Evolutionary conservation across 2,888 invertebrate genomes (phyloP).

Genomic region (Anticlea derivata): DNA sequence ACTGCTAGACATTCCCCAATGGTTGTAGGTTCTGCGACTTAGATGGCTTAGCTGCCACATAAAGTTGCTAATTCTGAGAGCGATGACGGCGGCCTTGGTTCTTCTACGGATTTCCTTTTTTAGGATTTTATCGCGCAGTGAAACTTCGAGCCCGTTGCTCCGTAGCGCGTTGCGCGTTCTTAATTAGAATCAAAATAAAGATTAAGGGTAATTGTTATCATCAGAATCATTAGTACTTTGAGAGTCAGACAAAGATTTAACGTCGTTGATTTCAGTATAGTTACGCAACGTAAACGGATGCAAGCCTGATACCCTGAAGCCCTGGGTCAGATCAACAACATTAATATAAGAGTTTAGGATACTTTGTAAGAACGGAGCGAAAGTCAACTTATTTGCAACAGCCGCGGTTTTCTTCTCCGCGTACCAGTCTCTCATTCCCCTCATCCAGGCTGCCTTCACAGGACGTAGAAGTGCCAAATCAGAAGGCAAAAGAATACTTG

Average conservation of each 20-base stretch:
- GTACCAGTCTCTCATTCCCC: neutral
- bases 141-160: too few species aligned
- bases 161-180: too few species aligned
- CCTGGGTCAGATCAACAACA: slow-evolving; percentile 4
- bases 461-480: slow-evolving; percentile 7
- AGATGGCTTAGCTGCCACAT: too few species aligned
- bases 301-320: slow-evolving; percentile 8
- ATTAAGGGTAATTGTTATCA: neutral
- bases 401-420: neutral
- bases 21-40: too few species aligned
- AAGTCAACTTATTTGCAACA: neutral
- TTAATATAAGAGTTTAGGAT: neutral
- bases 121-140: too few species aligned
- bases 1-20: too few species aligned
- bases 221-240: neutral
- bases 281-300: slow-evolving; percentile 3
- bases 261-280: neutral
- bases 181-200: slow-evolving; percentile 1
- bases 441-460: slow-evolving; percentile 12
- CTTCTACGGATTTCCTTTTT: too few species aligned
- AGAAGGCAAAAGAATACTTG: neutral
- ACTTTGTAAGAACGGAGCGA: slow-evolving; percentile 13
- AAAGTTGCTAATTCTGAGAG: too few species aligned
- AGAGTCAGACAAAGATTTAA: neutral
- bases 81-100: too few species aligned